Base-by-base conservation (phyloP, 2,113 vertebrate genomes). In the Entomyzon cyanotis region DNA sequence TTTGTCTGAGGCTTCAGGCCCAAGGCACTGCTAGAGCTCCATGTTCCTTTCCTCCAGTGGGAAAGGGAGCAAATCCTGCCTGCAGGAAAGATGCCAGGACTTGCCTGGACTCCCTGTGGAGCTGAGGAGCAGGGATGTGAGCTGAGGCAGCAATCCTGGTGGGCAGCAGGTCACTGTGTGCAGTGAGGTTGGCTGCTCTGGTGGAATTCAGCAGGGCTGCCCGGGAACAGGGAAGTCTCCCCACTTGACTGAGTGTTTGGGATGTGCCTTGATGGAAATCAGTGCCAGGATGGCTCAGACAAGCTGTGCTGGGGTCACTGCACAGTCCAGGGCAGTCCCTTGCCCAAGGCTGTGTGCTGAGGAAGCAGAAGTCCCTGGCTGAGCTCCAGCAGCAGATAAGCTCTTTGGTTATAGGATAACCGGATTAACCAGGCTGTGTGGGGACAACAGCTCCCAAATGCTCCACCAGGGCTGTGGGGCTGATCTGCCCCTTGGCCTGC, bases 381-480 rank as follows among this genome's bases (percentile, higher is more conserved):
- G 70, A 3, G 0, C 84, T 95, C 95, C 95, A 95, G 82, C 88
- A 90, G 62, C 20, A 95, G 94, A 88, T 93, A 85, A 96, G 67
- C 70, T 83, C 44, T 85, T 85, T 89, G 59, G 95, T 97, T 95
- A 87, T 64, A 93, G 89, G 85, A 69, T 95, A 96, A 96, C 96
- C 76, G 62, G 93, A 89, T 96, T 89, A 93, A 95, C 93, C 84
- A 87, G 94, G 77, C 91, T 71, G n/a, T 28, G 77, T 64, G 69
- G 73, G 91, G 93, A 78, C 77, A 94, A 35, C 84, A 86, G 69
- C 64, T 79, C 84, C 21, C 9, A 24, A 2, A 42, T 44, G 71
- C 83, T 49, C 63, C 3, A 22, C 23, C 91, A 37, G 73, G 42
- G 87, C 25, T 71, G 31, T 30, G 65, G 67, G 74, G 19, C 74